Evolutionary conservation across 2,113 vertebrate species (phyloP).

Genomic region (Apteryx mantelli): DNA sequence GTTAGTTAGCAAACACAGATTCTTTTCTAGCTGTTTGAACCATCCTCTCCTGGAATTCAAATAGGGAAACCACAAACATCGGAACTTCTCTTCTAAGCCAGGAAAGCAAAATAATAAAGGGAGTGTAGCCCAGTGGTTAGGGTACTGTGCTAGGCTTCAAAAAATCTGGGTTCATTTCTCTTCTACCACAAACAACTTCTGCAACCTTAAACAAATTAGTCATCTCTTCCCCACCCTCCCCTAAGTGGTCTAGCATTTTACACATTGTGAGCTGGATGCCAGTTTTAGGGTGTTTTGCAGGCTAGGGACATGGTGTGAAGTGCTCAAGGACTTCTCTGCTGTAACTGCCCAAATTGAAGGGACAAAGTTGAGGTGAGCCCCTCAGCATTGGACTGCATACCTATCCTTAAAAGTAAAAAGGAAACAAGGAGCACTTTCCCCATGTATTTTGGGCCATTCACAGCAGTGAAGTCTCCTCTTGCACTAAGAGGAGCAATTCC

Average conservation of each 20-base stretch:
- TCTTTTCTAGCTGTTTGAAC: neutral
- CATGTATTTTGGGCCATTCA: neutral
- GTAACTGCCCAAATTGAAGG: neutral
- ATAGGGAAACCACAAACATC: neutral
- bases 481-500: neutral
- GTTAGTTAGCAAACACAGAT: neutral
- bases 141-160: neutral
- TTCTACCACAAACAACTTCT: neutral
- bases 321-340: neutral
- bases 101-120: neutral
- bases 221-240: neutral
- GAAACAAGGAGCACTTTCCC: neutral
- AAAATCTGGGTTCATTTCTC: neutral
- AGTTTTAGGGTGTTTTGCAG: neutral
- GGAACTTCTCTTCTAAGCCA: no score
- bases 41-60: neutral
- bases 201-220: neutral
- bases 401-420: neutral
- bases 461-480: neutral
- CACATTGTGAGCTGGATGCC: accelerated
- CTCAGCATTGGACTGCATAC: accelerated
- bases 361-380: neutral
- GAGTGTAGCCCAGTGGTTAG: neutral
- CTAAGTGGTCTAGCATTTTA: neutral
- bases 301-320: neutral